These are phyloP conservation scores for Scelioninae gen. 1 DNA, from an alignment of 2,888 invertebrate species.

Conservation along the genomic window DNA sequence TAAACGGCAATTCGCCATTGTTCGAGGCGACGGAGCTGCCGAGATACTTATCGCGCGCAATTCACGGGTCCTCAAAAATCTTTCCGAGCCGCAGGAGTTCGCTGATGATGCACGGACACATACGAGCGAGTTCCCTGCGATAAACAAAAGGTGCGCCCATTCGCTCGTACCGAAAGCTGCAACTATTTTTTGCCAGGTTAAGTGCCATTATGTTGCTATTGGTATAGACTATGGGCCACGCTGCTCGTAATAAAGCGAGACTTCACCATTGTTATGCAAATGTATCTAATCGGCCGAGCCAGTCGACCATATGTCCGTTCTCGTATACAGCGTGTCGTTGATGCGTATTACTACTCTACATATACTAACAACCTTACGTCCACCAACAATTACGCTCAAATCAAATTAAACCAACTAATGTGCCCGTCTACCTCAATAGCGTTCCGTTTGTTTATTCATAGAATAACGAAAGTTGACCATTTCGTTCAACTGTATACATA, in stretches of 20 bases:
- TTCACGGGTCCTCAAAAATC: conserved; percentile 72
- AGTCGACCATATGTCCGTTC: conserved; percentile 83
- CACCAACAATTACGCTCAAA: conserved; percentile 58
- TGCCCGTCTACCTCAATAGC: conserved; percentile 15
- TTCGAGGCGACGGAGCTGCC: conserved; percentile 70
- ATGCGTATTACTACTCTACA: conserved; percentile 59
- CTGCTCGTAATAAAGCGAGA: conserved; percentile 80
- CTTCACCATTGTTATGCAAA: conserved; percentile 83
- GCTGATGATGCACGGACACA: conserved; percentile 71
- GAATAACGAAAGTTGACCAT: too few species aligned
- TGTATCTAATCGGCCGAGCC: conserved; percentile 84
- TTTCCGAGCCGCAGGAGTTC: conserved; percentile 65
- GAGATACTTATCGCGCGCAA: conserved; percentile 71
- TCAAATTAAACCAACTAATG: conserved; percentile 58
- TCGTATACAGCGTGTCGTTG: conserved; percentile 69
- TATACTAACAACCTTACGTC: conserved; percentile 50
- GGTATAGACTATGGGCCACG: conserved; percentile 77
- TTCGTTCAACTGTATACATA: too few species aligned
- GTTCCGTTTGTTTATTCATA: conserved; percentile 14
- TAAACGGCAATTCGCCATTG: conserved; percentile 70
- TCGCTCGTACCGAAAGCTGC: conserved; percentile 76
- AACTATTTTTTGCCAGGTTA: conserved; percentile 77
- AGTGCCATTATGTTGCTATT: conserved; percentile 80
- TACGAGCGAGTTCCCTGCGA: conserved; percentile 65
- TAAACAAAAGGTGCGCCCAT: conserved; percentile 72